Evolutionary conservation across 2,113 vertebrate species (phyloP).

Genomic region (Pyxicephalus adspersus): DNA sequence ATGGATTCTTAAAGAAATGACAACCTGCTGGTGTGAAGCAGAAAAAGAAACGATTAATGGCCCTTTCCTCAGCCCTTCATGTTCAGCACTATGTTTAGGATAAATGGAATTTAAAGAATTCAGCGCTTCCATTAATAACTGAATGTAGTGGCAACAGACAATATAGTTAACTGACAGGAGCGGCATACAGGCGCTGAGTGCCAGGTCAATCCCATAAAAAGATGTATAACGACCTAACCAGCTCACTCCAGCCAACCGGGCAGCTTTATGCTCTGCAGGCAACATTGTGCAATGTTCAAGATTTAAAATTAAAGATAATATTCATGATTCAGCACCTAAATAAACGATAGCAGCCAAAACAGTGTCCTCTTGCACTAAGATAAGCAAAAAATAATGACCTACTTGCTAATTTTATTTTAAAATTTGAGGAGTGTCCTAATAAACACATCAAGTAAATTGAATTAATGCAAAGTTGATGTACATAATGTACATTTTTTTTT

Average conservation of each 20-base stretch:
- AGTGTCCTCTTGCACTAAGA: too few species aligned
- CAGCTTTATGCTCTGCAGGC: constrained; percentile 63
- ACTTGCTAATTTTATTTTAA: background rate
- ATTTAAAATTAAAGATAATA: too few species aligned
- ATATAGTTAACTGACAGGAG: constrained; percentile 66
- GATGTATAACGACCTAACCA: constrained; percentile 59
- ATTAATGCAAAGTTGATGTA: too few species aligned
- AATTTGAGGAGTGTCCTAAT: constrained; percentile 44
- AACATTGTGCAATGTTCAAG: too few species aligned
- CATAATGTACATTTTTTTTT: too few species aligned
- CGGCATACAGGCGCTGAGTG: constrained; percentile 70
- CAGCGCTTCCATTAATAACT: constrained; percentile 71
- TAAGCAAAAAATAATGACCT: too few species aligned
- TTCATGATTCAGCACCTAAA: too few species aligned
- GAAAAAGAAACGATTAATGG: constrained; percentile 61
- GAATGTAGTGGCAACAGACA: constrained; percentile 61
- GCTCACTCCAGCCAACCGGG: constrained; percentile 37
- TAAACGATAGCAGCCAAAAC: too few species aligned
- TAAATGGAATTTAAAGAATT: constrained; percentile 70
- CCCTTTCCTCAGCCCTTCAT: constrained; percentile 61
- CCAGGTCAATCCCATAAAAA: constrained; percentile 68
- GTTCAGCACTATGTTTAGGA: constrained; percentile 62
- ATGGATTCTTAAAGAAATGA: constrained; percentile 64
- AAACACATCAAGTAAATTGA: background rate
- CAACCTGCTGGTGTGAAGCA: constrained; percentile 63